Evolutionary conservation across 2,113 vertebrate genomes (phyloP).

Genomic region (Camarhynchus parvulus): DNA sequence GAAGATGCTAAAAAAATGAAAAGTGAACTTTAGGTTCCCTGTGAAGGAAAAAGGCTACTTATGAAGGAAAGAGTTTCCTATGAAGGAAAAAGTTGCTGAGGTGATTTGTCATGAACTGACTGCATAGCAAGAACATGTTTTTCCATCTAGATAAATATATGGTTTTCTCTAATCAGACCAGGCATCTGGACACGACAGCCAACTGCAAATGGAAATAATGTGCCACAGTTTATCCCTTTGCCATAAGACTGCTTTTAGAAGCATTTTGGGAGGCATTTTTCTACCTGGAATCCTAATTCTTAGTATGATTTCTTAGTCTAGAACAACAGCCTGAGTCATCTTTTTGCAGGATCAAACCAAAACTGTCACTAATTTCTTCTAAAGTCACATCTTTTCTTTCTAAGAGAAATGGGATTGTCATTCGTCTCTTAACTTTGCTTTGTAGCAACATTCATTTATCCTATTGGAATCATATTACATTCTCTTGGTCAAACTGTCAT

Average conservation of each 20-base stretch:
- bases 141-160: neutral
- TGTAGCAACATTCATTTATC: neutral
- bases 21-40: neutral
- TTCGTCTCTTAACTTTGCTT: neutral
- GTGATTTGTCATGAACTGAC: neutral
- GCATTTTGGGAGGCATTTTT: neutral
- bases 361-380: neutral
- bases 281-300: neutral
- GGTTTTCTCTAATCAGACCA: neutral
- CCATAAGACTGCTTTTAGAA: neutral
- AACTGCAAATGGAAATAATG: neutral
- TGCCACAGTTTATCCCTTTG: neutral
- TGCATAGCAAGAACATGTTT: neutral
- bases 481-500: neutral
- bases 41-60: neutral
- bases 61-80: neutral
- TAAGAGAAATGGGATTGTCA: neutral
- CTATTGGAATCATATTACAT: rapidly evolving
- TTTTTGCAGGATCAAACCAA: neutral
- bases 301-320: neutral
- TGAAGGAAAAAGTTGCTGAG: neutral
- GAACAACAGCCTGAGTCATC: neutral
- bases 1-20: neutral
- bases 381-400: neutral
- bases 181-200: neutral